These are phyloP conservation scores for roundworm (Caenorhabditis elegans) DNA, from an alignment of 1,140 invertebrate genomes.

Conservation along the genomic window WBcel235 BX284606.5:3971501-3972000, in stretches of 20 bases:
- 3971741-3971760: conserved; percentile 27
- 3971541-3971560: too few relatives aligned
- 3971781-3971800: conserved; percentile 18
- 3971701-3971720: conserved; percentile 34
- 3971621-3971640: conserved; percentile 41
- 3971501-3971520: too few relatives aligned
- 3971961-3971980: conserved; percentile 29
- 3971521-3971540: too few relatives aligned
- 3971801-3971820: conserved; percentile 41
- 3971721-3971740: conserved; percentile 41
- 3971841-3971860: conserved; percentile 24
- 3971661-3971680: not conserved
- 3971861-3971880: not conserved
- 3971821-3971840: conserved; percentile 40
- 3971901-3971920: conserved; percentile 7
- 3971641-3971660: conserved; percentile 24
- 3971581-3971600: too few relatives aligned
- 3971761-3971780: conserved; percentile 39
- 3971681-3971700: conserved; percentile 21
- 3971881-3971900: too few relatives aligned
- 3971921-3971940: not conserved
- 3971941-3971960: not conserved
- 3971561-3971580: too few relatives aligned
- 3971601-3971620: conserved; percentile 41
- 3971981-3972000: conserved; percentile 1